phyloP scores from a whole-genome alignment of 2,113 vertebrate species.

The Malaclemys terrapin region DNA sequence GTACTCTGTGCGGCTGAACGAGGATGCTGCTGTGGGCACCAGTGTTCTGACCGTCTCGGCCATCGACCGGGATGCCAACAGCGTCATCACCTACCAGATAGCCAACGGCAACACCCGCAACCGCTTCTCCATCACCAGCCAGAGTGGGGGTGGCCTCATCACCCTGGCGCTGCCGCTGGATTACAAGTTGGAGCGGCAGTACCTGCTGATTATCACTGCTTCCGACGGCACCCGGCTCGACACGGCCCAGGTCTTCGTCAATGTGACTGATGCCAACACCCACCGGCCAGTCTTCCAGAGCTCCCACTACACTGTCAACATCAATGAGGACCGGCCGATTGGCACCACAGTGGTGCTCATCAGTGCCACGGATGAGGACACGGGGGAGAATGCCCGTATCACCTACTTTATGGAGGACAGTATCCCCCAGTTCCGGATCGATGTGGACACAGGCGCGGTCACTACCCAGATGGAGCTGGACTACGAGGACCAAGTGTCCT shows the following conservation, averaged over 20 bases:
- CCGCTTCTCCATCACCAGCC: slow-evolving; percentile 97
- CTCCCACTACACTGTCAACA: slow-evolving; percentile 94
- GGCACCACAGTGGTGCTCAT: slow-evolving; percentile 95
- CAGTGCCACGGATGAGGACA: slow-evolving; percentile 95
- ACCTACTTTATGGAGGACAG: slow-evolving; percentile 98
- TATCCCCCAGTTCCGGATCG: slow-evolving; percentile 95
- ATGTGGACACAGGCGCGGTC: slow-evolving; percentile 89
- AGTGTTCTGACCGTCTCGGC: slow-evolving; percentile 95
- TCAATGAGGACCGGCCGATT: slow-evolving; percentile 90
- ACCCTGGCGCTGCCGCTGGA: slow-evolving; percentile 93
- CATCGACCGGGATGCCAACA: slow-evolving; percentile 93
- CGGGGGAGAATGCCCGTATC: slow-evolving; percentile 93
- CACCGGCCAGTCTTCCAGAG: slow-evolving; percentile 97
- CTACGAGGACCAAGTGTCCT: slow-evolving; percentile 97
- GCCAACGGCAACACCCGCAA: slow-evolving; percentile 95
- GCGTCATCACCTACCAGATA: slow-evolving; percentile 96
- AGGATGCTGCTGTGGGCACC: slow-evolving; percentile 92
- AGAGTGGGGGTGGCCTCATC: slow-evolving; percentile 92
- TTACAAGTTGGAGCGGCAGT: slow-evolving; percentile 96
- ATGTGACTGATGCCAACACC: slow-evolving; percentile 96
- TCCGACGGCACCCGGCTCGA: slow-evolving; percentile 92
- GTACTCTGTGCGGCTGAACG: slow-evolving; percentile 91
- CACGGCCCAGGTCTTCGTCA: slow-evolving; percentile 89
- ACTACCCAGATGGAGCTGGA: slow-evolving; percentile 95
- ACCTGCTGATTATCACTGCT: slow-evolving; percentile 89